phyloP scores from a whole-genome alignment of 1,140 invertebrate species.

The Drosophila persimilis region DNA sequence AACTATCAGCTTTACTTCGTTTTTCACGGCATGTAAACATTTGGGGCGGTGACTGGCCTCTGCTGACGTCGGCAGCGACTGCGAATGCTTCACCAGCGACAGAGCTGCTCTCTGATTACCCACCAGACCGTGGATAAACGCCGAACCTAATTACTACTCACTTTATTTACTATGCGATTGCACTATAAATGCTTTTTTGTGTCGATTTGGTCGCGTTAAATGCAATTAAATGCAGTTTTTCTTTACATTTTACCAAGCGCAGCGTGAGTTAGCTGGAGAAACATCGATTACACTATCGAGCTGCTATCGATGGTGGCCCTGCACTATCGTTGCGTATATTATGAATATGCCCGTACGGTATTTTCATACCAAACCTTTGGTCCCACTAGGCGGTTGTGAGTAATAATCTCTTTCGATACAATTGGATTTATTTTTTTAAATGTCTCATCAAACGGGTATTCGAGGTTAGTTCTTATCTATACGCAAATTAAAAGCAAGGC shows the following conservation, averaged over 20 bases:
- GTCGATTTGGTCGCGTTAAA: conserved; percentile 44
- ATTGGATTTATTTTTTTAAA: conserved; percentile 72
- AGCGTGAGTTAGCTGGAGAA: neutral
- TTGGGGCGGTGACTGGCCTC: conserved; percentile 65
- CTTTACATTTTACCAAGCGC: conserved; percentile 64
- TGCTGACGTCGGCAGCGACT: conserved; percentile 53
- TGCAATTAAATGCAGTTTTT: conserved; percentile 67
- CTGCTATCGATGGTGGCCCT: no score
- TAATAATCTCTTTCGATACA: conserved; percentile 58
- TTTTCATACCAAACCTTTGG: neutral
- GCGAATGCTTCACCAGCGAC: neutral
- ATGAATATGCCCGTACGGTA: no score
- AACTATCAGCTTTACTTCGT: conserved; percentile 4
- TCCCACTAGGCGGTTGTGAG: conserved; percentile 45
- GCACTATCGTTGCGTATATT: no score
- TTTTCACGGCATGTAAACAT: conserved; percentile 57
- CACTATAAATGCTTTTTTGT: conserved; percentile 52
- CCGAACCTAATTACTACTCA: conserved; percentile 45
- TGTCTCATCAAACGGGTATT: conserved; percentile 92
- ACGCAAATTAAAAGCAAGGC: neutral
- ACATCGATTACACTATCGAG: no score
- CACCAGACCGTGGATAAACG: neutral
- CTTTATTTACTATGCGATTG: conserved; percentile 66
- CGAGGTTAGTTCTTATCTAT: conserved; percentile 76
- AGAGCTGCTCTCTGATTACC: conserved; percentile 8